Conservation (phyloP, 2,888 invertebrate genomes). For the Cremastobaeus sp. region DNA sequence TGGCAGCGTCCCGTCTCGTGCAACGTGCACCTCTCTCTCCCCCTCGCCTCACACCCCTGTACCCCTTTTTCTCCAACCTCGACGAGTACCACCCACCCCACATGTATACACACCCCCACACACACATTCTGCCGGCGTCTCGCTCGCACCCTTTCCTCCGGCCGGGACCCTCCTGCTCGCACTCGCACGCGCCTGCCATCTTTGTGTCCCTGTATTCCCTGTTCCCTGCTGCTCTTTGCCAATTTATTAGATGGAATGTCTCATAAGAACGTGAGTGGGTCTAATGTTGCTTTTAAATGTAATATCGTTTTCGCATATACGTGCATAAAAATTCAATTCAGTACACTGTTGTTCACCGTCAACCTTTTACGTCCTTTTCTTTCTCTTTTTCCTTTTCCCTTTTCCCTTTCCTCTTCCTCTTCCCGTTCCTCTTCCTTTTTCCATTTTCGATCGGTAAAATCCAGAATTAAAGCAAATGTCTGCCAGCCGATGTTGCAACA, state of each 20-base stretch:
- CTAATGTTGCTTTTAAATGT: conserved; percentile 49
- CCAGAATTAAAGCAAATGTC: no score
- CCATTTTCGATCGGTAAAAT: neutral
- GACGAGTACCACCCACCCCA: conserved; percentile 31
- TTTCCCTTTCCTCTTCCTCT: neutral
- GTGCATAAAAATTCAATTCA: conserved; percentile 44
- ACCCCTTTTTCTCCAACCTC: conserved; percentile 6
- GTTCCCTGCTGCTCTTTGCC: conserved; percentile 55
- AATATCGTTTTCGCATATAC: conserved; percentile 31
- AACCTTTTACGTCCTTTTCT: neutral
- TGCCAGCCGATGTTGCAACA: no score
- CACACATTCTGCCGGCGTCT: conserved; percentile 6
- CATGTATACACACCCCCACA: conserved; percentile 36
- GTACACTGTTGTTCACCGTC: conserved; percentile 6
- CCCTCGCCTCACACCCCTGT: conserved; percentile 8
- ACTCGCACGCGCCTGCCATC: conserved; percentile 30
- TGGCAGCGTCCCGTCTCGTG: conserved; percentile 19
- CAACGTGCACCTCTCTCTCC: conserved; percentile 13
- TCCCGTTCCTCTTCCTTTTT: neutral
- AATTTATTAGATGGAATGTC: conserved; percentile 61
- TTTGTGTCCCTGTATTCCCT: conserved; percentile 20
- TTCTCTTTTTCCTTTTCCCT: neutral
- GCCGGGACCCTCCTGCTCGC: conserved; percentile 9
- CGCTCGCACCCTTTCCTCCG: conserved; percentile 8
- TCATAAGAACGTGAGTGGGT: conserved; percentile 45